Conservation (phyloP, 2,797 vertebrate species). For the Crax fasciolata region DNA sequence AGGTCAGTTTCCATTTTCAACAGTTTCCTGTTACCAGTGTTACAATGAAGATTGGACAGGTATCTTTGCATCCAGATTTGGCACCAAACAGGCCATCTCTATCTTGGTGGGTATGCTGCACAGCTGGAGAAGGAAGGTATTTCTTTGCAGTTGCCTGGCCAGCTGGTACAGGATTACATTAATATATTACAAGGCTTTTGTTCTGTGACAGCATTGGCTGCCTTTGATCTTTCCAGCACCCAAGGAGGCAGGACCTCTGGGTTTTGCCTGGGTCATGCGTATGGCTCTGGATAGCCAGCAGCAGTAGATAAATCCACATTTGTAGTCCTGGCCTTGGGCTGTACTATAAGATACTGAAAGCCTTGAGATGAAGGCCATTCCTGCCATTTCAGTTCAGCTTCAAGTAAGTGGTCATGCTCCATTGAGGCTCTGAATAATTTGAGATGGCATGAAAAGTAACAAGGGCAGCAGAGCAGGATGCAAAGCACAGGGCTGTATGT, state of each 20-base stretch:
- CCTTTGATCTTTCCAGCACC: neutral
- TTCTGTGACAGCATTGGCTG: neutral
- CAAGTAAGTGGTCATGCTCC: neutral
- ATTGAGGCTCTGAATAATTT: neutral
- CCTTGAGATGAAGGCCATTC: neutral
- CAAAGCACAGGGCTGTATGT: neutral
- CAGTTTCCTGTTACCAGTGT: neutral
- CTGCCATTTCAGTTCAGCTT: neutral
- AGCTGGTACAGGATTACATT: fast-evolving
- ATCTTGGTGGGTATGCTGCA: fast-evolving
- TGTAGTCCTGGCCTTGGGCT: neutral
- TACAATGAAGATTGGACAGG: neutral
- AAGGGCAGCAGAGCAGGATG: neutral
- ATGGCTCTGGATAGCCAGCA: neutral
- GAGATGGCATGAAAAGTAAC: neutral
- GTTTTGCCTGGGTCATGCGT: neutral
- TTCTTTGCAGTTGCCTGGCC: neutral
- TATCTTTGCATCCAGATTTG: neutral
- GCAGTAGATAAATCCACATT: neutral
- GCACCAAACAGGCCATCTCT: neutral
- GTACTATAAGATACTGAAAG: neutral
- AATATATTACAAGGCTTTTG: neutral
- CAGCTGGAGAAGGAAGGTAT: neutral
- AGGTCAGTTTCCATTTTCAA: neutral
- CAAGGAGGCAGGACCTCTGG: neutral